Conservation (phyloP, 2,113 vertebrate genomes). For the Sinocyclocheilus anshuiensis region DNA sequence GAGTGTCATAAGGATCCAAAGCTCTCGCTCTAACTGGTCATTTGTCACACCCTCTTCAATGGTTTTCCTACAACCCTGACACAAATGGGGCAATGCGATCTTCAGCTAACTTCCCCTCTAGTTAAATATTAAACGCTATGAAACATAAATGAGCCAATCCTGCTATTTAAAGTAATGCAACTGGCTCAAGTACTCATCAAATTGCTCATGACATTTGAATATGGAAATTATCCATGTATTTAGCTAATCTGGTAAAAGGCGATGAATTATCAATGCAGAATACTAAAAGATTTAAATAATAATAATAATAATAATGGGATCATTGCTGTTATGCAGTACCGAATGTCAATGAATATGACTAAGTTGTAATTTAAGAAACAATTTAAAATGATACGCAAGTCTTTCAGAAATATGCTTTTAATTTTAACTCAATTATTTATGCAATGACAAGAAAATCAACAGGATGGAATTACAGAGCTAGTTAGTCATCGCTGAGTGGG, state of each 20-base stretch:
- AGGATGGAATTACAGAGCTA: background rate
- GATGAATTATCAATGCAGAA: conserved; percentile 15
- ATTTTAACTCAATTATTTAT: background rate
- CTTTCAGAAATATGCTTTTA: background rate
- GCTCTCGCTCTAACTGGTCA: conserved; percentile 81
- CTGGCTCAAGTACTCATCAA: conserved; percentile 49
- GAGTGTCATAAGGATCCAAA: conserved; percentile 70
- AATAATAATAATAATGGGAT: background rate
- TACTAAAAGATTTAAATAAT: background rate
- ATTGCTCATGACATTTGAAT: conserved; percentile 30
- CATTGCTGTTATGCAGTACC: background rate
- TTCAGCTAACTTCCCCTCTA: conserved; percentile 79
- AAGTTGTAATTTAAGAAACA: background rate
- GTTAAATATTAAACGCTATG: conserved; percentile 75
- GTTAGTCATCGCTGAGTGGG: background rate
- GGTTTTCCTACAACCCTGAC: conserved; percentile 85
- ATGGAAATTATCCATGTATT: background rate
- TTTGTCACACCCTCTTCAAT: conserved; percentile 82
- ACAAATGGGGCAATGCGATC: conserved; percentile 85
- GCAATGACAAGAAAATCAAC: background rate
- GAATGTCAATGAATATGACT: background rate
- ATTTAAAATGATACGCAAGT: background rate
- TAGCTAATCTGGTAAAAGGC: conserved; percentile 23
- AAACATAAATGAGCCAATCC: conserved; percentile 74
- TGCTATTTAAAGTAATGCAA: conserved; percentile 70